phyloP scores from a whole-genome alignment of 2,797 vertebrate species.

The Microchirus variegatus region DNA sequence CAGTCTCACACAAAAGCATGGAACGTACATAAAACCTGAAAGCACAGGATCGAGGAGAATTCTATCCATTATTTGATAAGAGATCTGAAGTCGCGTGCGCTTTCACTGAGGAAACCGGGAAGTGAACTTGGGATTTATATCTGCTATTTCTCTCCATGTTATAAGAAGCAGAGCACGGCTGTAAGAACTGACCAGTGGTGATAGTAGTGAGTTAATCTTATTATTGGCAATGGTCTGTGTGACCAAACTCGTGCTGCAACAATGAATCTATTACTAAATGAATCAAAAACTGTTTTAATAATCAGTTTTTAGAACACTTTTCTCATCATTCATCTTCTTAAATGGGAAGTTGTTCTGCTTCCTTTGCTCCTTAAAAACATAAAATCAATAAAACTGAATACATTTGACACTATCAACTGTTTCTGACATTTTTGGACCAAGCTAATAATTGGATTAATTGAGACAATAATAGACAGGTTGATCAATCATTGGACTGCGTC shows the following conservation, averaged over 20 bases:
- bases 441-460: no score
- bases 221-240: slow-evolving; percentile 35
- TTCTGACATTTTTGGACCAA: no score
- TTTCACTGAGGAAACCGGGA: slow-evolving; percentile 47
- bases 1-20: slow-evolving; percentile 30
- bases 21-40: slow-evolving; percentile 42
- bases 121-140: slow-evolving; percentile 63
- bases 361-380: no score
- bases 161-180: slow-evolving; percentile 34
- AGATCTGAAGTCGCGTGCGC: slow-evolving; percentile 47
- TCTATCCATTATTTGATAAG: slow-evolving; percentile 72
- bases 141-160: slow-evolving; percentile 43
- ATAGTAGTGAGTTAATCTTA: slow-evolving; percentile 42
- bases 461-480: no score
- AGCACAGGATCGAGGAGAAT: slow-evolving; percentile 18
- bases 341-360: no score
- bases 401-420: no score
- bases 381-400: no score
- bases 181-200: slow-evolving; percentile 17
- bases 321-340: no score
- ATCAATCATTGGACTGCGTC: no score
- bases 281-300: no score
- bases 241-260: background rate
- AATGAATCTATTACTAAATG: no score
- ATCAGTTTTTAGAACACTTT: no score